Percentiles rank a stretch among this genome's conserved stretches.
Conservation (phyloP, 1,140 invertebrate species). For the Eriocheir sinensis region DNA sequence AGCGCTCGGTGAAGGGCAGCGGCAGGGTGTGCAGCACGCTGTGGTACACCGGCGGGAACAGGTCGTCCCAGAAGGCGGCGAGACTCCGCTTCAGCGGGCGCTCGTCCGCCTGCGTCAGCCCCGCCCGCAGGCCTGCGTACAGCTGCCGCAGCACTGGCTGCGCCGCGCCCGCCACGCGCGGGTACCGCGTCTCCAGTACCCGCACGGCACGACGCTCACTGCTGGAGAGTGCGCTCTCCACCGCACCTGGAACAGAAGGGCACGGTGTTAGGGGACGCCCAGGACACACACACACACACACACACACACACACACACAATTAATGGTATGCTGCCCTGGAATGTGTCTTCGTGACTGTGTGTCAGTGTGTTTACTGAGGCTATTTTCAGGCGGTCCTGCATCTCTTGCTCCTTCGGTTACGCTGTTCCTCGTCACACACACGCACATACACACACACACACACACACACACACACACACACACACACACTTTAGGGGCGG, state of each 20-base stretch:
- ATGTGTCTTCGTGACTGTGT: neutral
- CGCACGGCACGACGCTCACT: conserved; percentile 84
- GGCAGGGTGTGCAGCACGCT: conserved; percentile 74
- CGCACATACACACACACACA: no score
- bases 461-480: no score
- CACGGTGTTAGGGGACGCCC: neutral
- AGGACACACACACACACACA: conserved; percentile 26
- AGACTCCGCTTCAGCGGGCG: conserved; percentile 86
- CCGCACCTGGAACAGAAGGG: conserved; percentile 89
- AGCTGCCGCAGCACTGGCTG: conserved; percentile 76
- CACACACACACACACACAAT: neutral
- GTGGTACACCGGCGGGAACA: conserved; percentile 93
- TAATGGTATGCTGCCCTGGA: neutral
- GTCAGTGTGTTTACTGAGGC: neutral
- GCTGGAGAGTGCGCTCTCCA: conserved; percentile 86
- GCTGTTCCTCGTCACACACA: no score
- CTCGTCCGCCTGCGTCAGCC: conserved; percentile 80
- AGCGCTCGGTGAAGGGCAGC: conserved; percentile 86
- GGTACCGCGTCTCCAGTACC: conserved; percentile 87
- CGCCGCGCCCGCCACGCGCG: conserved; percentile 58
- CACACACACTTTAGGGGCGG: neutral
- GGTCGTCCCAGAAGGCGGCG: conserved; percentile 89
- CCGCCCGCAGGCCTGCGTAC: conserved; percentile 79
- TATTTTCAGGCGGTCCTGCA: neutral
- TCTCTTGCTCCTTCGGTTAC: no score